Conservation (phyloP, 2,888 invertebrate genomes). For the Platycheirus rosarum region DNA sequence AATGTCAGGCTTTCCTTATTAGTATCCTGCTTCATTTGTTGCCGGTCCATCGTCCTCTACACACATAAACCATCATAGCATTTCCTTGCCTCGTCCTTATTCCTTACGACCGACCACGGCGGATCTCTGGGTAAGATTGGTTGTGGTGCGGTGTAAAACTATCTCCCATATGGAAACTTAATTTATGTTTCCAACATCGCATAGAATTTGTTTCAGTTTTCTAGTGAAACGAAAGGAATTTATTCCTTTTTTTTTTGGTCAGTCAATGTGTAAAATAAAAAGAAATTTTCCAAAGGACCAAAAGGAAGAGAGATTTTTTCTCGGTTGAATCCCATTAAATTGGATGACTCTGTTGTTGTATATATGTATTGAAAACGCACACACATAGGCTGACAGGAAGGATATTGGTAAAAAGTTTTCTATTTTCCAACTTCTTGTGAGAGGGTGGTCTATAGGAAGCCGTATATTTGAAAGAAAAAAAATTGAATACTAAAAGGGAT, state of each 20-base stretch:
- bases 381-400: constrained; percentile 33
- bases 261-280: constrained; percentile 57
- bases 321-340: constrained; percentile 72
- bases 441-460: constrained; percentile 54
- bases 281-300: constrained; percentile 17
- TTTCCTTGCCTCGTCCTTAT: constrained; percentile 24
- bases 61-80: constrained; percentile 22
- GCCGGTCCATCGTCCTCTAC: constrained; percentile 58
- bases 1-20: constrained; percentile 63
- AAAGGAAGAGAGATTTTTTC: constrained; percentile 39
- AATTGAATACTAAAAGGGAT: constrained; percentile 50
- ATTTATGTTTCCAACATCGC: constrained; percentile 82
- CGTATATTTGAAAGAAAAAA: constrained; percentile 50
- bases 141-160: constrained; percentile 75
- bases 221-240: constrained; percentile 69
- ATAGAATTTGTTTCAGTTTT: constrained; percentile 81
- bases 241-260: constrained; percentile 70
- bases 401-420: constrained; percentile 70
- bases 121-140: constrained; percentile 13
- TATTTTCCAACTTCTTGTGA: constrained; percentile 66
- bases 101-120: neutral
- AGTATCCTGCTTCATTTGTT: constrained; percentile 73
- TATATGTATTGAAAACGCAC: constrained; percentile 26
- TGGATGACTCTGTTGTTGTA: constrained; percentile 59
- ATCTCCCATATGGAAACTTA: constrained; percentile 83